Evolutionary conservation across 2,888 invertebrate species (phyloP), one percentile per base, ranked within the genome.

Genomic region (Cephus sareptanus): DNA sequence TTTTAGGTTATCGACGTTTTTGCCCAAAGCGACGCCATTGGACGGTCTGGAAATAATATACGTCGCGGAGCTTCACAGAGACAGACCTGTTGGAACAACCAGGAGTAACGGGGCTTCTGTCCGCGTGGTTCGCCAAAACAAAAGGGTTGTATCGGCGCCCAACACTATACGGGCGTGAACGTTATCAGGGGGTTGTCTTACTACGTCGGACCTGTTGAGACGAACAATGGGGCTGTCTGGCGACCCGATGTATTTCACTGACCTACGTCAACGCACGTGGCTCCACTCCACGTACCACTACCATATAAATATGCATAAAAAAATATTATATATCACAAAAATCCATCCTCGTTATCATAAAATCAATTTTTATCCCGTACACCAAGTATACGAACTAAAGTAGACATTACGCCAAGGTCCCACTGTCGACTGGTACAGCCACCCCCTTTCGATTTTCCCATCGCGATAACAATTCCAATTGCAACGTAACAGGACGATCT

Each of bases 181-280:
- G 56, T 56, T 76, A 79, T 75, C 76, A 34, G 74, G 35, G 69
- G 74, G 30, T 76, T 68, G 75, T 73, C 80, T 81, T 78, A 80
- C 81, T 81, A 77, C 76, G 71, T 34, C 37, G 73, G 74, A 82
- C 81, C 81, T 81, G 82, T 81, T 82, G 79, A 80, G 76, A 79
- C 80, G 78, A 76, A 75, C 79, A 74, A 77, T 78, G 56, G 56
- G 56, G 1, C 23, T 56, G 56, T 56, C 56, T 23, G 9, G 2
- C 56, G 56, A 23, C 1, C 9, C 23, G 23, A 23, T 23, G 6
- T 56, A 56, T 56, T 9, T 23, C 56, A 23, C 23, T 56, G 56
- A 56, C 56, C 56, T 23, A 56, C 9, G 56, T 9, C 23, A 56
- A 56, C 56, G 23, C 56, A 56, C 56, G 56, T 56, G 56, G 2